Conservation (phyloP, 2,113 vertebrate species). For the Hippopotamus amphibius region DNA sequence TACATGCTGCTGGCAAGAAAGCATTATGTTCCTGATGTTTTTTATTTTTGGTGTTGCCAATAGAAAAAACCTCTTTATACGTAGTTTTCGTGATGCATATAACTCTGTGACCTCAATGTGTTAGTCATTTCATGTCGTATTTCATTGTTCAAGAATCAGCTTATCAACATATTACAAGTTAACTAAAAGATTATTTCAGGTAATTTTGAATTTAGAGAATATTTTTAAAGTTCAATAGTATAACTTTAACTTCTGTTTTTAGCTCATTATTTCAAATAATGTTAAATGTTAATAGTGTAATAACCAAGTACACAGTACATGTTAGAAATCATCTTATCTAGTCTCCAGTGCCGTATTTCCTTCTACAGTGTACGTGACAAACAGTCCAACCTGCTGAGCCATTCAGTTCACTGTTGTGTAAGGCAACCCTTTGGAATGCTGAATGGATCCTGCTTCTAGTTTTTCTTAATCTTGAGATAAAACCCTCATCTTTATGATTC, state of each 20-base stretch:
- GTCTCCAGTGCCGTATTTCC: background rate
- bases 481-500: constrained; percentile 20
- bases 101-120: background rate
- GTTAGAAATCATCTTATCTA: background rate
- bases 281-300: constrained; percentile 38
- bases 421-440: background rate
- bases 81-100: background rate
- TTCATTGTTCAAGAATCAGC: constrained; percentile 27
- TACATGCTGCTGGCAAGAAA: background rate
- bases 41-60: background rate
- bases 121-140: constrained; percentile 16
- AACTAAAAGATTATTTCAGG: constrained; percentile 7
- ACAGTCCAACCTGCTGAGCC: background rate
- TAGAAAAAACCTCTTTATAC: background rate
- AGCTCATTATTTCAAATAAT: constrained; percentile 47
- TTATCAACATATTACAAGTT: background rate
- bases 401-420: background rate
- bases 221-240: background rate
- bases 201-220: constrained; percentile 40
- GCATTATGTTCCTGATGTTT: background rate
- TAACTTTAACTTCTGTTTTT: constrained; percentile 35
- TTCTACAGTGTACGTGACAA: background rate
- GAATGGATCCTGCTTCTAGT: background rate
- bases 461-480: constrained; percentile 39
- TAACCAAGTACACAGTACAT: background rate